Conservation (phyloP, 2,888 invertebrate genomes). For the Brachypterus glaber region DNA sequence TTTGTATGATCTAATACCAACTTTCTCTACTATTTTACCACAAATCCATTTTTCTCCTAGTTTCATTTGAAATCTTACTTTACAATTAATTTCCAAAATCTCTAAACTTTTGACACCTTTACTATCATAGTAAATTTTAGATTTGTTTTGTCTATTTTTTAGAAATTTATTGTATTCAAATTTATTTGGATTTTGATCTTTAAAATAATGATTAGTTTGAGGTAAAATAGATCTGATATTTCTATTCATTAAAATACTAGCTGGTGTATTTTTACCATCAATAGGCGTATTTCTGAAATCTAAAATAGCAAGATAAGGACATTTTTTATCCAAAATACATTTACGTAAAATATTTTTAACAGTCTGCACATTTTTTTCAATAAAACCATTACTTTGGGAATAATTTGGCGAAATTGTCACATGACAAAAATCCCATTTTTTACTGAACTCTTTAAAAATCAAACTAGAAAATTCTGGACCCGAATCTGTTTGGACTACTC, state of each 20-base stretch:
- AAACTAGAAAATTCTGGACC: conserved; percentile 19
- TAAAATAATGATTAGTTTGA: not conserved
- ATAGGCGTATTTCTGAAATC: conserved; percentile 7
- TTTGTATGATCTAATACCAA: no score
- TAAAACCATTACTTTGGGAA: no score
- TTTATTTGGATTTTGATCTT: not conserved
- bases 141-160: not conserved
- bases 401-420: no score
- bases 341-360: no score
- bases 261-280: not conserved
- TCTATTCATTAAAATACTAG: not conserved
- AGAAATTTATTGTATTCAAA: not conserved
- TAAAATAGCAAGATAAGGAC: conserved; percentile 5
- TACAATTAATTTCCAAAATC: not conserved
- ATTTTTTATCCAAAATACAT: not conserved
- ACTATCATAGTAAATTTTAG: not conserved
- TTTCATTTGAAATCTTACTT: not conserved
- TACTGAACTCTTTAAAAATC: conserved; percentile 16
- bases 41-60: no score
- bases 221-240: not conserved
- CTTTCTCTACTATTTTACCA: no score
- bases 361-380: no score
- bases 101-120: not conserved
- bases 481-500: conserved; percentile 16
- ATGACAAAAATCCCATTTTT: conserved; percentile 15